A percentile compares a stretch with the other conserved stretches of the same genome.
phyloP scores from a whole-genome alignment of 2,888 invertebrate genomes.

The Drosophila leonis region DNA sequence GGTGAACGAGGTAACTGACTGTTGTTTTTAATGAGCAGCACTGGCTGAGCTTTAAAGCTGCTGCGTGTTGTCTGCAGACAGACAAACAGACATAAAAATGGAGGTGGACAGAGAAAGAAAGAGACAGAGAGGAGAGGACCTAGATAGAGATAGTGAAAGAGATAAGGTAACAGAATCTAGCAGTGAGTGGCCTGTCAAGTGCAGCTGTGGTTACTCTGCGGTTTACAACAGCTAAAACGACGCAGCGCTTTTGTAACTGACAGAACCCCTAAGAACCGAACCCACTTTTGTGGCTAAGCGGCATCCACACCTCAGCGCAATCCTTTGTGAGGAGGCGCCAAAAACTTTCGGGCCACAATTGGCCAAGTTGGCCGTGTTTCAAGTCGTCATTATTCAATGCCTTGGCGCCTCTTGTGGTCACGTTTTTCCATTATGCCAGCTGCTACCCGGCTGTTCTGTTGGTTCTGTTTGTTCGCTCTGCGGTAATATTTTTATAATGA shows the following conservation, averaged over 20 bases:
- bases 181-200: conserved; percentile 61
- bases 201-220: conserved; percentile 58
- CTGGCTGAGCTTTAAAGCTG: conserved; percentile 58
- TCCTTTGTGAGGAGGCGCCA: conserved; percentile 35
- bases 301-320: conserved; percentile 44
- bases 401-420: conserved; percentile 68
- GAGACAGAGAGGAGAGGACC: not conserved
- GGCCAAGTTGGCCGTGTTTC: conserved; percentile 47
- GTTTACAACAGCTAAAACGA: conserved; percentile 51
- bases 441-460: conserved; percentile 23
- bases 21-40: conserved; percentile 69
- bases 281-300: conserved; percentile 20
- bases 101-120: not conserved
- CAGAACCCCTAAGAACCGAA: conserved; percentile 11
- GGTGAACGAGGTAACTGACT: conserved; percentile 64
- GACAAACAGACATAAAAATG: conserved; percentile 3
- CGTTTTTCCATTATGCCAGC: conserved; percentile 71
- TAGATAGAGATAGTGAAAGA: not conserved
- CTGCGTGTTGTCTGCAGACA: conserved; percentile 36
- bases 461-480: conserved; percentile 25
- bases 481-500: conserved; percentile 77
- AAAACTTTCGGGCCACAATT: conserved; percentile 53
- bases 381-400: conserved; percentile 59
- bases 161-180: conserved; percentile 19
- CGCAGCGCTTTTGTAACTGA: conserved; percentile 52